Evolutionary conservation across 2,888 invertebrate genomes (phyloP).

Genomic region (Resseliella maxima): DNA sequence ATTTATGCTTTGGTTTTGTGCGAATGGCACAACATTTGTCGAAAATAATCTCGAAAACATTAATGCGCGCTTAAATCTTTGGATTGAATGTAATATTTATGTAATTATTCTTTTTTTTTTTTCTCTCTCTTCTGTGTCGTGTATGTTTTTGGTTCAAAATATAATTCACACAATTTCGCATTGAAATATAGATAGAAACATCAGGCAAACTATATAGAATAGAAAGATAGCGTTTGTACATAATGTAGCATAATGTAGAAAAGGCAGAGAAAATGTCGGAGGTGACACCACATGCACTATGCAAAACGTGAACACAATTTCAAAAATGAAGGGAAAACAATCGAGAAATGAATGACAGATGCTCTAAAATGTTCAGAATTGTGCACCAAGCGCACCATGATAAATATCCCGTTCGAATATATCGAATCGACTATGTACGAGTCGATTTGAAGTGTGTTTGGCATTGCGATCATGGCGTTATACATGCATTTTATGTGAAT

Average conservation of each 20-base stretch:
- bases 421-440: neutral
- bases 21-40: slow-evolving; percentile 18
- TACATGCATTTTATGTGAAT: neutral
- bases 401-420: neutral
- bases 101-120: slow-evolving; percentile 8
- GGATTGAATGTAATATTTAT: slow-evolving; percentile 52
- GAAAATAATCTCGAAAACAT: slow-evolving; percentile 47
- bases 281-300: neutral
- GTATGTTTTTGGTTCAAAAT: neutral
- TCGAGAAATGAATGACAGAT: slow-evolving; percentile 53
- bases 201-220: neutral
- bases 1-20: slow-evolving; percentile 2
- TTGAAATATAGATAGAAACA: slow-evolving; percentile 28
- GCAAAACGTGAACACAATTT: neutral
- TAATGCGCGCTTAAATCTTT: slow-evolving; percentile 39
- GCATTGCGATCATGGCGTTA: neutral
- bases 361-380: slow-evolving; percentile 33
- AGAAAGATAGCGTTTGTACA: neutral
- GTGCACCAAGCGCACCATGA: neutral
- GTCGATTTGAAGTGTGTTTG: neutral
- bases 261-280: neutral
- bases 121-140: neutral
- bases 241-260: neutral
- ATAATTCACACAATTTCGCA: slow-evolving; percentile 22
- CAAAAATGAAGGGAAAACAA: slow-evolving; percentile 41